Conservation (phyloP, 2,888 invertebrate genomes). For the Smittia sp. region DNA sequence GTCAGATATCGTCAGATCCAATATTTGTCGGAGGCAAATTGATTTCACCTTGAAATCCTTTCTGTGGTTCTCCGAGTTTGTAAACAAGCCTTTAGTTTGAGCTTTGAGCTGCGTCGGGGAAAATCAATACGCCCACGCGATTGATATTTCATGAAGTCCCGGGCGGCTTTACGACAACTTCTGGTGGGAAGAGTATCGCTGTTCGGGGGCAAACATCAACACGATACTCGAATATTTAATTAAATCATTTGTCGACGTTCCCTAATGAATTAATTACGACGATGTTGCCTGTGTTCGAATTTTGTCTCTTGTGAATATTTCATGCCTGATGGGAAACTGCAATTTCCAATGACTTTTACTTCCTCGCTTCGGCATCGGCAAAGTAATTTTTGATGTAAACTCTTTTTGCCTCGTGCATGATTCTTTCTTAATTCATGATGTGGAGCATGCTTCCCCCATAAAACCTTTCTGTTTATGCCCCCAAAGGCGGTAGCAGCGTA, state of each 20-base stretch:
- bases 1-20: too few relatives aligned
- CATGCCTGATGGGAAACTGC: background rate
- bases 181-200: background rate
- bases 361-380: background rate
- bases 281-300: background rate
- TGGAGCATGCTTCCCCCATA: background rate
- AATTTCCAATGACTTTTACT: conserved; percentile 13
- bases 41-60: too few relatives aligned
- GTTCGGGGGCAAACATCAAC: background rate
- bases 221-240: conserved; percentile 36
- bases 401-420: background rate
- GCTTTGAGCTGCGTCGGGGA: background rate
- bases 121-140: background rate
- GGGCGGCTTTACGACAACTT: background rate
- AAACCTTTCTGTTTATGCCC: background rate
- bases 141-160: background rate
- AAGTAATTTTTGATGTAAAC: conserved; percentile 25
- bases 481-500: background rate
- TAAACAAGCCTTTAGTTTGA: too few relatives aligned
- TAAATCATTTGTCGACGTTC: conserved; percentile 35
- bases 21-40: too few relatives aligned
- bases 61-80: too few relatives aligned
- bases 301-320: background rate
- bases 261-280: conserved; percentile 37
- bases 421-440: background rate